Base-by-base conservation (phyloP, 2,888 invertebrate species). In the Steromphala cineraria region DNA sequence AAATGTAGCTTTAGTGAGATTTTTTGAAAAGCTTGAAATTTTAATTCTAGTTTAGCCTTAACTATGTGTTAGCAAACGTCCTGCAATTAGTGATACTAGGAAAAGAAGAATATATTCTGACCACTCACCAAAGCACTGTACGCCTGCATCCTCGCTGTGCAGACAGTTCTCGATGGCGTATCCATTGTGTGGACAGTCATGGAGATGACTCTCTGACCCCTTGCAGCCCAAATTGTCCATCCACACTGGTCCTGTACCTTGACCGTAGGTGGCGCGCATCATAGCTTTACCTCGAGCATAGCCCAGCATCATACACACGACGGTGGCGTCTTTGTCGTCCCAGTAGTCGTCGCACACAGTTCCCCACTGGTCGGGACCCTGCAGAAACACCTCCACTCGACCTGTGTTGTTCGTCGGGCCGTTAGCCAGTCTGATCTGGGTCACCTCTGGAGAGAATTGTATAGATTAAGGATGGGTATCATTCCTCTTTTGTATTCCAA, bases 401-500 rank as follows among this genome's bases (percentile, higher is more conserved):
- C 96, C 96, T 28, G 93, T 93, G 0, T 93, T 86, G 46, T 91
- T 93, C 31, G 79, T 80, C 4, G 94, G 94, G 2, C 96, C 96
- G 78, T 95, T 95, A 7, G 93, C 95, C 55, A 96, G 90, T n/a
- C 96, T 95, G 52, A 96, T 93, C 88, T 95, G 94, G 10, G 95
- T 94, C 4, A 89, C 75, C 67, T 83, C 89, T 89, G 86, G 15
- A 80, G 13, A 46, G 7, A 13, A 46, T 36, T 36, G 36, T 3
- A 5, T 36, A 46, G 10, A 10, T 46, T 13, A 46, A 36, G 2
- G n/a, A n/a, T n/a, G n/a, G n/a, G n/a, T n/a, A n/a, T n/a, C n/a
- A n/a, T n/a, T n/a, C n/a, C n/a, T n/a, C n/a, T n/a, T n/a, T n/a
- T n/a, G n/a, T n/a, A n/a, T n/a, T n/a, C n/a, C n/a, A n/a, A n/a